Evolutionary conservation across 2,888 invertebrate genomes (phyloP), one percentile per base, ranked within the genome.

Genomic region (Apoda limacodes): DNA sequence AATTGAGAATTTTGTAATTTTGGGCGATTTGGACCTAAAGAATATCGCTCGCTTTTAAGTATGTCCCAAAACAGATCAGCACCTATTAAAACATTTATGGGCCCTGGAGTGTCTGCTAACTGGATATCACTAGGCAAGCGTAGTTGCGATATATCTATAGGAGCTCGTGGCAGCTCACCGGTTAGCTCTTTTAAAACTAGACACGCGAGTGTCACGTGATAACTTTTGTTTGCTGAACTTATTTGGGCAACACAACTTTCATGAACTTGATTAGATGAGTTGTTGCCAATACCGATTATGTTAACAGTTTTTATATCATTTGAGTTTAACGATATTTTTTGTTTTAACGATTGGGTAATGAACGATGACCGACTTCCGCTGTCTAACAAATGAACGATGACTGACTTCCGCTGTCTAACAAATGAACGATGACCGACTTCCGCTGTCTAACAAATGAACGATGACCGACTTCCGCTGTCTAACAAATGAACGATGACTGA

Each of bases 271-370:
- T 32, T 34, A 5, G 29, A n/a, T n/a, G n/a, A 10, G 15, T 22
- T 33, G 17, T 45, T 43, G 11, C 40, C 40, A 10, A 45, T 42
- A 1, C 45, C 45, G 5, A 42, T 32, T 6, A 42, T 25, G 12
- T 36, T 45, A 21, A 41, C 11, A 17, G 30, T 9, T 14, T 19
- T 31, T 11, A 31, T 12, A 3, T 20, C 12, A 14, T 14, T 31
- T 7, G 32, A 21, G 9, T 32, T 13, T 22, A 43, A 11, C 5
- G 12, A 23, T 22, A 45, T 26, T 12, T 20, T 27, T 13, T 35
- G 13, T 20, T 34, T 17, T 11, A 34, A 20, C 11, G 15, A 13
- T 22, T 23, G 9, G 12, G 19, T 35, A 9, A 35, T 25, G 21
- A 38, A 35, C 11, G 36, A 36, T n/a, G 39, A 38, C 10, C 38